Evolutionary conservation across 2,113 vertebrate genomes (phyloP).

Genomic region (Oryzias woworae): DNA sequence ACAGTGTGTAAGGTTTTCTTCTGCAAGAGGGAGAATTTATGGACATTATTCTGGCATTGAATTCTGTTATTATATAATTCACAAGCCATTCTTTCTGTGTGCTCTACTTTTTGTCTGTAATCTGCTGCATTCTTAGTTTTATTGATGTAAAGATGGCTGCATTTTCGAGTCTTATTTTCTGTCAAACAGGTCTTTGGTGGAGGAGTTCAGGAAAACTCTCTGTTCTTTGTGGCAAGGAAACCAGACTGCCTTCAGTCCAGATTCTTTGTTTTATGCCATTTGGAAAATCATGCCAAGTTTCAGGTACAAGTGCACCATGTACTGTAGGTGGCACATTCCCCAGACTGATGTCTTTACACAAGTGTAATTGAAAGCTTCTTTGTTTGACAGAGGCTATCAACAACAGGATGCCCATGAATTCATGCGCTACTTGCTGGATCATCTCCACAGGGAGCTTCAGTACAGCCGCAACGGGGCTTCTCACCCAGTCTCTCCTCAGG

Average conservation of each 20-base stretch:
- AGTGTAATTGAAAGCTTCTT: constrained; percentile 6
- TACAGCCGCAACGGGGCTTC: constrained; percentile 85
- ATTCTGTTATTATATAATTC: constrained; percentile 8
- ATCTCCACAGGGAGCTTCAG: constrained; percentile 97
- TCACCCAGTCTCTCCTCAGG: constrained; percentile 78
- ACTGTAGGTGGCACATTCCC: too few relatives aligned
- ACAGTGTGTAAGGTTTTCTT: constrained; percentile 89
- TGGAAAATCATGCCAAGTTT: constrained; percentile 99
- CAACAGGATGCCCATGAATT: constrained; percentile 99
- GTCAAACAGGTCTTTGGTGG: constrained; percentile 87
- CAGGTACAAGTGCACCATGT: constrained; percentile 76
- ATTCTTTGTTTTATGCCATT: constrained; percentile 95
- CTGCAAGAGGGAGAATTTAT: constrained; percentile 24
- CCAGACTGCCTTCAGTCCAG: constrained; percentile 95
- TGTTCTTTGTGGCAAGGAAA: constrained; percentile 96
- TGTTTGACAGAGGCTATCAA: constrained; percentile 89
- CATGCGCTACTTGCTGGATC: constrained; percentile 97
- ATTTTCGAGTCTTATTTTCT: constrained; percentile 28
- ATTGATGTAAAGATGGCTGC: too few relatives aligned
- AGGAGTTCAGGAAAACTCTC: constrained; percentile 97
- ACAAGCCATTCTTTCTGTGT: neutral
- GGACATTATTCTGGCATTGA: constrained; percentile 16
- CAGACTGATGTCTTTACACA: neutral
- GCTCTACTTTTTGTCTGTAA: neutral
- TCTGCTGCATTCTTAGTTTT: too few relatives aligned